phyloP scores from a whole-genome alignment of 2,797 vertebrate genomes.

The Taenioides sp. region DNA sequence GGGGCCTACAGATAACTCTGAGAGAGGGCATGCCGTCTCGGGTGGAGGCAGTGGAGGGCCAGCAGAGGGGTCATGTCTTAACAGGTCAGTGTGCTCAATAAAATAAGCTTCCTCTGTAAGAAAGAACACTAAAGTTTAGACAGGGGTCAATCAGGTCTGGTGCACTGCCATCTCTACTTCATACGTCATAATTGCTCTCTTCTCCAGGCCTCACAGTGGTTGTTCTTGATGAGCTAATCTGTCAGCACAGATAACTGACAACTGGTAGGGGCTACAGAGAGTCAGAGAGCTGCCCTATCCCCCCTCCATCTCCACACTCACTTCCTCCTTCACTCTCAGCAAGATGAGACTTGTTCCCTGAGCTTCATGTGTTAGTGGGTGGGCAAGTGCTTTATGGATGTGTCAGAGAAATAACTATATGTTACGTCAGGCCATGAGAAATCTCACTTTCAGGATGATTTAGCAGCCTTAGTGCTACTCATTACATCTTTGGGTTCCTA shows the following conservation, averaged over 20 bases:
- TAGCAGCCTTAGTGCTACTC: not conserved
- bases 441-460: slow-evolving; percentile 26
- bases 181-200: slow-evolving; percentile 29
- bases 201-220: slow-evolving; percentile 30
- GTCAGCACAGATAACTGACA: slow-evolving; percentile 64
- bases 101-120: slow-evolving; percentile 51
- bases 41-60: slow-evolving; percentile 47
- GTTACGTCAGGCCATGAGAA: slow-evolving; percentile 44
- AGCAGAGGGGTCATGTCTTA: slow-evolving; percentile 62
- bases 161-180: slow-evolving; percentile 21
- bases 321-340: slow-evolving; percentile 55
- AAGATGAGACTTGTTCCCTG: slow-evolving; percentile 64
- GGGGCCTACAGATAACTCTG: slow-evolving; percentile 54
- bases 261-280: slow-evolving; percentile 50
- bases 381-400: slow-evolving; percentile 54
- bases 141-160: slow-evolving; percentile 36
- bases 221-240: slow-evolving; percentile 66
- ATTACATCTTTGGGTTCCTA: not conserved
- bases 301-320: slow-evolving; percentile 51
- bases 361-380: slow-evolving; percentile 56
- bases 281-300: slow-evolving; percentile 53
- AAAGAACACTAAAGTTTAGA: slow-evolving; percentile 56
- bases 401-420: slow-evolving; percentile 53
- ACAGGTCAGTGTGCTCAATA: slow-evolving; percentile 64
- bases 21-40: slow-evolving; percentile 45